Evolutionary conservation across 2,888 invertebrate species (phyloP).

Genomic region (Mellilla xanthometata): DNA sequence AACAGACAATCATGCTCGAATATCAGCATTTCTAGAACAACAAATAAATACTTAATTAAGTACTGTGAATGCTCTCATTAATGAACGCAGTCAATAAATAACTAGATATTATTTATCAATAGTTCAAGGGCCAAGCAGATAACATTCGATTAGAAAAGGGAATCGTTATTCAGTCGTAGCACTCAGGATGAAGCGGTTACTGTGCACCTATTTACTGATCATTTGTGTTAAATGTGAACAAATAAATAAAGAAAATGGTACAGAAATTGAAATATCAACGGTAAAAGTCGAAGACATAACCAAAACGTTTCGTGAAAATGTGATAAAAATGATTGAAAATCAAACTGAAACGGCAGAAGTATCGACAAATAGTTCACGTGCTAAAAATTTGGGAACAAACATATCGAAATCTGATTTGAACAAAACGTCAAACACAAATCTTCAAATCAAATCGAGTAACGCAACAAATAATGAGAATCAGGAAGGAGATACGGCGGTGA

Average conservation of each 20-base stretch:
- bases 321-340: too few species aligned
- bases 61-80: slow-evolving; percentile 3
- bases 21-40: too few species aligned
- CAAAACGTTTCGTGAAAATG: background rate
- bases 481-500: too few species aligned
- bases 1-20: too few species aligned
- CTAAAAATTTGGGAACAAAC: too few species aligned
- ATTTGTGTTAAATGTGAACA: slow-evolving; percentile 11
- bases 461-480: too few species aligned
- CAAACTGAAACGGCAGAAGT: too few species aligned
- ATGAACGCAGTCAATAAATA: slow-evolving; percentile 8
- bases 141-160: slow-evolving; percentile 10
- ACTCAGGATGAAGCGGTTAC: slow-evolving; percentile 8
- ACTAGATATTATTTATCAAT: slow-evolving; percentile 4
- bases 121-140: slow-evolving; percentile 14
- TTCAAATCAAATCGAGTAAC: too few species aligned
- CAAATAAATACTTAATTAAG: background rate
- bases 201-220: slow-evolving; percentile 4
- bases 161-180: background rate
- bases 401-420: too few species aligned
- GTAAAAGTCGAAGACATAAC: background rate
- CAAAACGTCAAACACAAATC: too few species aligned
- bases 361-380: too few species aligned
- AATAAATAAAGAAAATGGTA: background rate
- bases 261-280: background rate